A percentile compares a stretch with the other conserved stretches of the same genome.
phyloP scores from a whole-genome alignment of 2,797 vertebrate species.

The Pitangus sulphuratus region DNA sequence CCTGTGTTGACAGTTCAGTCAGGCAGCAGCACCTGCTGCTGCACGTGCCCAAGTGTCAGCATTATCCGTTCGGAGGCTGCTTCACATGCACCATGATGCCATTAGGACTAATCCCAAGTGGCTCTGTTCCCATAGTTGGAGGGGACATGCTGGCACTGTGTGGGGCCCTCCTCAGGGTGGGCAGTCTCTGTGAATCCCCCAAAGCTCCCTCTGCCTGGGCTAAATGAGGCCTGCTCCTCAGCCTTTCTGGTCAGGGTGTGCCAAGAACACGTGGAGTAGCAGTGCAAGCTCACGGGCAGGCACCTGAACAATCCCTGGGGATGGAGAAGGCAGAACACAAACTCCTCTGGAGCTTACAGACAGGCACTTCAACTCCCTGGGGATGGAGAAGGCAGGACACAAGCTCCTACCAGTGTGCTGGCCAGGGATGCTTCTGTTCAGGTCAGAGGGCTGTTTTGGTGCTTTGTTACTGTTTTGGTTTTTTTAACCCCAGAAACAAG shows the following conservation, averaged over 20 bases:
- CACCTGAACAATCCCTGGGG: neutral
- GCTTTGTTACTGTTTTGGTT: neutral
- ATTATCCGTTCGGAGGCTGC: too few relatives aligned
- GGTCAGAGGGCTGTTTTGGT: neutral
- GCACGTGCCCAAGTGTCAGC: rapidly evolving
- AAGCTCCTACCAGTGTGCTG: neutral
- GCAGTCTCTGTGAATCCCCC: neutral
- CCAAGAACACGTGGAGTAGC: rapidly evolving
- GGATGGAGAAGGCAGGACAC: neutral
- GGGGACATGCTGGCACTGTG: neutral
- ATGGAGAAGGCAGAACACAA: neutral
- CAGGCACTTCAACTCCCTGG: neutral
- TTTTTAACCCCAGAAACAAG: neutral
- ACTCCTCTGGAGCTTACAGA: neutral
- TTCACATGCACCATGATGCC: neutral
- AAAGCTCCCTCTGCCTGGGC: neutral
- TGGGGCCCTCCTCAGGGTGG: rapidly evolving
- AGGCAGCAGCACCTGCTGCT: neutral
- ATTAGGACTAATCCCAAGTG: rapidly evolving
- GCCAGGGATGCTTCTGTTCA: neutral
- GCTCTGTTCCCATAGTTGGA: too few relatives aligned
- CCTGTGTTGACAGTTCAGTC: neutral
- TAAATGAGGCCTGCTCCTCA: neutral
- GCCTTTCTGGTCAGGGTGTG: rapidly evolving
- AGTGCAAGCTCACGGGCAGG: rapidly evolving